Evolutionary conservation across 2,113 vertebrate genomes (phyloP), one percentile per base, ranked within the genome.

Genomic region (Thermophis baileyi): DNA sequence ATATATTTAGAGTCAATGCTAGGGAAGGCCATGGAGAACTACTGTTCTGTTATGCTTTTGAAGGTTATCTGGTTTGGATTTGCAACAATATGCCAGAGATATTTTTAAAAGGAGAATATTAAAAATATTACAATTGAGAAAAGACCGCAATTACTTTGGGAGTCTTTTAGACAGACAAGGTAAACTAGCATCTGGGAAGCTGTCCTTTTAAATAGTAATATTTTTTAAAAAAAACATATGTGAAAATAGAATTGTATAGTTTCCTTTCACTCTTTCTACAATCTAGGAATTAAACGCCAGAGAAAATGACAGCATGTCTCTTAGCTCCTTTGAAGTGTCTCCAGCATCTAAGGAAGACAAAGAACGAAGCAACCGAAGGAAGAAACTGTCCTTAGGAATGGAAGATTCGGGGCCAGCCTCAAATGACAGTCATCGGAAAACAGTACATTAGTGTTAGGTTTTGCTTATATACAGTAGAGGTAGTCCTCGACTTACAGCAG

Each of bases 231-330:
- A 92, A 88, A 6, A 89, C 4, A 89, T 24, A 63, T 30, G 47
- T 44, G 69, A 54, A 91, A 40, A 85, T n/a, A 18, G 88, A 91
- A 92, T 30, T 69, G 69, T 14, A 0, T n/a, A 86, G 40, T 1
- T 40, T 20, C 0, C 49, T 0, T 8, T 40, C 6, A 3, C 69
- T 81, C 35, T 93, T 92, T 69, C 93, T 94, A 24, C 0, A 91
- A 95, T 95, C 49, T 96, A 99, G 98, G 96, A 95, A 0, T 92
- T 98, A 91, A 92, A 94, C 1, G 95, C 98, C 0, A 98, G 98
- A 95, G 95, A 96, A 18, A 97, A 98, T 3, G 98, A 99, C 96
- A 97, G 98, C 0, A 95, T 98, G 63, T 99, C 98, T 55, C 11
- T 96, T 55, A 94, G 74, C 53, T 98, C 97, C 55, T 96, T 98